Base-by-base conservation (phyloP, 2,797 vertebrate species). In the Gallinago nigripennis region DNA sequence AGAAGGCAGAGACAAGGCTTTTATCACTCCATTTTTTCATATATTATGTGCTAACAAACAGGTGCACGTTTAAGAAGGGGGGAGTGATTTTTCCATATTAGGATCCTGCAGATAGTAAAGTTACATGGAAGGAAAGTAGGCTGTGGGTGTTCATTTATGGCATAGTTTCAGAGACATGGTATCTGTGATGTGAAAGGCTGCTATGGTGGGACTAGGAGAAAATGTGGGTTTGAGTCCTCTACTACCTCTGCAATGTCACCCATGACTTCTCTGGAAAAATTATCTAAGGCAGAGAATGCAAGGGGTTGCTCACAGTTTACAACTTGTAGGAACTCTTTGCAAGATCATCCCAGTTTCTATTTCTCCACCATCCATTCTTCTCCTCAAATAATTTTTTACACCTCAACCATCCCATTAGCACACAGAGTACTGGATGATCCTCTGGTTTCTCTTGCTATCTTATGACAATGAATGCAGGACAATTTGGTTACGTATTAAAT, bases 1-100 rank as follows among this genome's bases (percentile, higher is more conserved):
- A 84, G 92, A 65, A 88, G 56, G 90, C 78, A 91, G 92, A 96
- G 93, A 87, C 31, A 65, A 83, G 86, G 76, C 66, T 95, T 96
- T 93, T 88, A 23, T 68, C 93, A 83, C 43, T 58, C 66, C n/a
- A 54, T 95, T 95, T 86, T 92, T 92, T 90, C 13, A 11, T 53
- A 6, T 41, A 23, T n/a, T 79, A 39, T 43, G 56, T 83, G 46
- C 91, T 65, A 80, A 16, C 57, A 82, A 95, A 43, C 91, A 93
- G 72, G 87, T 84, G 46, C 48, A 2, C 78, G 31, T 86, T 95
- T 82, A 54, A 89, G 56, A 90, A 14, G 50, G 58, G 39, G 61
- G 53, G 46, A 71, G 19, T 85, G 82, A 95, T 95, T 91, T 46
- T 85, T 95, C 82, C 65, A 9, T 71, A 77, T 54, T 68, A 89